These are phyloP conservation scores for Piscicola geometra DNA, from an alignment of 2,888 invertebrate genomes.

Conservation along the genomic window DNA sequence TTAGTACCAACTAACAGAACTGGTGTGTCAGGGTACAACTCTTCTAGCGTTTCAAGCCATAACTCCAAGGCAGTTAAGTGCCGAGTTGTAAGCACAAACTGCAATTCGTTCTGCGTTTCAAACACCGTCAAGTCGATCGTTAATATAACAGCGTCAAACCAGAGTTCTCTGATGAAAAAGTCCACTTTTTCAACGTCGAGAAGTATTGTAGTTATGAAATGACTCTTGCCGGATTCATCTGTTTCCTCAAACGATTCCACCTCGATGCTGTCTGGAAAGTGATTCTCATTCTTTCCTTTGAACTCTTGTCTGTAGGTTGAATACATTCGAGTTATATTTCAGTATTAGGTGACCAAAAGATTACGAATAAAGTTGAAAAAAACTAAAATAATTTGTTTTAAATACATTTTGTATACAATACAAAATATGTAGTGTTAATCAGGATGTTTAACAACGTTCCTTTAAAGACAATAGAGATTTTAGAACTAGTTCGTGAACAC, in stretches of 20 bases:
- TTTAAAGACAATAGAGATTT: no score
- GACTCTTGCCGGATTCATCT: slow-evolving; percentile 15
- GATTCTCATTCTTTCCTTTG: not conserved
- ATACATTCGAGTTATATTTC: no score
- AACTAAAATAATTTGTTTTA: no score
- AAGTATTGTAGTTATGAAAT: slow-evolving; percentile 22
- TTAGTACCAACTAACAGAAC: slow-evolving; percentile 37
- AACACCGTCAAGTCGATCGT: slow-evolving; percentile 31
- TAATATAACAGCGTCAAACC: slow-evolving; percentile 25
- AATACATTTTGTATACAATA: no score
- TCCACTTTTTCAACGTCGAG: slow-evolving; percentile 29
- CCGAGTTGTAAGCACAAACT: slow-evolving; percentile 7
- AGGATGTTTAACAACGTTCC: no score
- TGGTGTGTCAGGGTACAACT: slow-evolving; percentile 31
- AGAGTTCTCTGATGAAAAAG: slow-evolving; percentile 19
- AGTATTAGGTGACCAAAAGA: no score
- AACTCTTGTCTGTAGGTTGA: slow-evolving; percentile 1
- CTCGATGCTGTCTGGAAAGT: not conserved
- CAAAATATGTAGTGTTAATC: no score
- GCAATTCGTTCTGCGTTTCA: slow-evolving; percentile 27
- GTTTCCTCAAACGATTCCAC: slow-evolving; percentile 21
- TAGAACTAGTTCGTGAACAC: no score
- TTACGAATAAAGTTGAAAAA: no score
- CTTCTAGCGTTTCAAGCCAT: slow-evolving; percentile 31
- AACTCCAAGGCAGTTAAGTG: slow-evolving; percentile 30